These are phyloP conservation scores for Kuschelorhynchus macadamiae DNA, from an alignment of 2,888 invertebrate genomes.

Conservation along the genomic window DNA sequence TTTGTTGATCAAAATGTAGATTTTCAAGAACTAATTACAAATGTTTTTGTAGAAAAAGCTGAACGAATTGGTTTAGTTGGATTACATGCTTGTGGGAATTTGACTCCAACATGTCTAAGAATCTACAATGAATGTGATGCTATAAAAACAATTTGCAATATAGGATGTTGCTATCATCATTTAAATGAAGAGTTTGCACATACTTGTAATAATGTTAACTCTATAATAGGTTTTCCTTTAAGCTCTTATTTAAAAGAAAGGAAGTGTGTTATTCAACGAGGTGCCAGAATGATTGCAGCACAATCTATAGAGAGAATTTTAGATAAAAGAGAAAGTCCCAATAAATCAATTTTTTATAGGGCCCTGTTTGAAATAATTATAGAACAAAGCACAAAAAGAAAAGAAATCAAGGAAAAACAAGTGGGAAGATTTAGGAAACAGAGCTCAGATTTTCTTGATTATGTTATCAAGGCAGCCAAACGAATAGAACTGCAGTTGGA, in stretches of 20 bases:
- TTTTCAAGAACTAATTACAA: constrained; percentile 69
- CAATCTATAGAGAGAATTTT: constrained; percentile 84
- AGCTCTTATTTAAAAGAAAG: constrained; percentile 73
- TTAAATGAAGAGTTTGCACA: constrained; percentile 74
- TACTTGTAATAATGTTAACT: background rate
- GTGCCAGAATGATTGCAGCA: constrained; percentile 88
- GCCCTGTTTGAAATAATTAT: constrained; percentile 81
- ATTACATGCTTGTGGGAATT: constrained; percentile 91
- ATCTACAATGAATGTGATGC: constrained; percentile 74
- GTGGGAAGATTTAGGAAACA: constrained; percentile 71
- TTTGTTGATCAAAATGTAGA: constrained; percentile 76
- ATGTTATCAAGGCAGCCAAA: constrained; percentile 77
- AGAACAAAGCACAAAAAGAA: constrained; percentile 65
- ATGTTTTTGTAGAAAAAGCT: constrained; percentile 69
- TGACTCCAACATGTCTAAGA: constrained; percentile 81
- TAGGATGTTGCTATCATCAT: constrained; percentile 93
- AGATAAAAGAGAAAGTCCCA: constrained; percentile 72
- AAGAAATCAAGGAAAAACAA: constrained; percentile 68
- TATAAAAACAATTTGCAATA: constrained; percentile 79
- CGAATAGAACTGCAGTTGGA: constrained; percentile 73
- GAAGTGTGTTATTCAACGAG: constrained; percentile 75
- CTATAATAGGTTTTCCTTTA: constrained; percentile 77
- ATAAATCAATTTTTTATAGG: constrained; percentile 80
- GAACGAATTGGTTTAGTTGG: constrained; percentile 76
- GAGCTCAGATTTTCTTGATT: constrained; percentile 77